Evolutionary conservation across 1,140 invertebrate genomes (phyloP), one percentile per base, ranked within the genome.

Genomic region (Neelides sp.): DNA sequence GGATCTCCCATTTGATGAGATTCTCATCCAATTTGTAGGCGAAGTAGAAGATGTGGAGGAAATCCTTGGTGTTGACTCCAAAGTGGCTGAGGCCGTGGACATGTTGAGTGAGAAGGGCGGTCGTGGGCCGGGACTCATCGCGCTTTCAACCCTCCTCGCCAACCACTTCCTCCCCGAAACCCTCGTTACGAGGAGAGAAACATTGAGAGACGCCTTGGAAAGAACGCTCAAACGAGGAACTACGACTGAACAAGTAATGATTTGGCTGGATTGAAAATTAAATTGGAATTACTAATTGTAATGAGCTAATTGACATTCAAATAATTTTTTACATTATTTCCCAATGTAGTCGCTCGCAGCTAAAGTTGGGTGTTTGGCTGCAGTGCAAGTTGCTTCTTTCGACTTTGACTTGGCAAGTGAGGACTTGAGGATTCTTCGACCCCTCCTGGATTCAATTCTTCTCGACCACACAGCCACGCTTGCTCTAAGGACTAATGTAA

Each of bases 21-120:
- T n/a, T n/a, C n/a, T n/a, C 2, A 61, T 59, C 36, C 50, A 52
- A 19, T 58, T 55, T 36, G 34, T 19, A 24, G 50, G 46, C 10
- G 13, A 48, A 3, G 50, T 53, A 4, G 43, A 54, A 37, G 51
- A 57, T 24, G 52, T 59, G 13, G 51, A 46, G 28, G 24, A 17
- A 26, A 26, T 45, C 27, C 43, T 55, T 32, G 48, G 54, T 23
- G 24, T 53, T 20, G 22, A 67, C 64, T 48, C 66, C 62, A 89
- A 91, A 67, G 69, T 95, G 15, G 75, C 78, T 20, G 85, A 91
- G 62, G 77, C 79, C 0, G 79, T 95, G 39, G 92, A 95, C 65
- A 82, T 81, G 23, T 69, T 90, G 5, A 78, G 77, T 2, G 81
- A 91, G 54, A 89, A 91, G 63, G 52, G 78, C 81, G 1, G 85